Base-by-base conservation (phyloP, 30 jellyfish, hydroid and myxozoan genomes). In the Calvadosia cruxmelitensis region DNA sequence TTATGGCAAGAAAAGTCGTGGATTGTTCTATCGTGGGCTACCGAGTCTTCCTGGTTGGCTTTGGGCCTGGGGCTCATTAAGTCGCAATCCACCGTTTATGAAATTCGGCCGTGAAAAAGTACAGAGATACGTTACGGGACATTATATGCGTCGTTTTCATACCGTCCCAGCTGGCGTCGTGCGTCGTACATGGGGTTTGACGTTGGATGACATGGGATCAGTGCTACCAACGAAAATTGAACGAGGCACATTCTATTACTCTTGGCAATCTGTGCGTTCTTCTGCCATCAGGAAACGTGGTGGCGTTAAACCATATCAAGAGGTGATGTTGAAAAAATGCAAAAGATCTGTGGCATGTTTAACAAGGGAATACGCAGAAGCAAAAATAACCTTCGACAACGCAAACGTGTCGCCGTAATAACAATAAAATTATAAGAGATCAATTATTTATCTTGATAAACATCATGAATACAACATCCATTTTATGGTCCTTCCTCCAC, bases 51-150 rank as follows among this genome's bases (percentile, higher is more conserved):
- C 95, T 24, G 69, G 73, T 12, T 78, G 93, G 95, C 62, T 84
- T 0, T 73, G 89, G 87, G 73, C 78, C 33, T 70, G 93, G 95
- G 93, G 93, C 3, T 76, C 92, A 7, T 71, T 84, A 51, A 84
- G 95, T 31, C 77, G 67, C 7, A 62, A 70, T 27, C 93, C 95
- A 28, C 95, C 95, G 27, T 50, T 72, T 30, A 84, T 84, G 95
- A 78, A 73, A 35, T 78, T 27, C 72, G 95, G 95, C 13, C 71
- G 34, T 50, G 33, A 49, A 31, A 86, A 86, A 3, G 53, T 76
- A 42, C 49, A 31, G 3, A 49, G 77, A 49, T 84, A 84, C 27
- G 68, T 85, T 68, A 77, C 77, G 42, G 93, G 95, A 12, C 79
- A 76, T 50, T 84, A 84, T 48, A 61, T 84, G 63, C 78, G 72